These are phyloP conservation scores for Menura novaehollandiae DNA, from an alignment of 2,113 vertebrate species.

Conservation along the genomic window DNA sequence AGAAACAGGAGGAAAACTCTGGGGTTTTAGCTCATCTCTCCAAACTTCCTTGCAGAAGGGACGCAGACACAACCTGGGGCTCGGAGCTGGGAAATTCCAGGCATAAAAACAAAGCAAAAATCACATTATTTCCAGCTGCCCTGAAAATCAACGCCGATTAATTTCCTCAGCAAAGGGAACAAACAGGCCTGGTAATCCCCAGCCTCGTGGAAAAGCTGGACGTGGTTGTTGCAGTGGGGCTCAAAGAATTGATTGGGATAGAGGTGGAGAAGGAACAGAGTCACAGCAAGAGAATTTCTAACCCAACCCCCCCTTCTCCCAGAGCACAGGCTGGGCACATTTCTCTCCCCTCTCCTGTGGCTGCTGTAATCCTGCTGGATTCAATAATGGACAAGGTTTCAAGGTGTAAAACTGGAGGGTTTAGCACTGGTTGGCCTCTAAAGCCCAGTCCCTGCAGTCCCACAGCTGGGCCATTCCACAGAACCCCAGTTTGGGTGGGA, in stretches of 20 bases:
- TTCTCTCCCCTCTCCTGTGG: neutral
- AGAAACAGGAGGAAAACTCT: neutral
- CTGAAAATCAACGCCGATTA: constrained; percentile 12
- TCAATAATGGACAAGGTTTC: neutral
- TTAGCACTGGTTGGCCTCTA: rapidly evolving
- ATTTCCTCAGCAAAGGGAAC: neutral
- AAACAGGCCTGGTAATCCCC: neutral
- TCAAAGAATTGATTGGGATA: neutral
- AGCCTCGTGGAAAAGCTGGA: neutral
- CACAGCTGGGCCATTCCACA: neutral
- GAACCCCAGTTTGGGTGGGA: neutral
- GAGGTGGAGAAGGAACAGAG: neutral
- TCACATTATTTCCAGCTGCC: neutral
- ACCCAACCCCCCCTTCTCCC: neutral
- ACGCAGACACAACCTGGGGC: neutral
- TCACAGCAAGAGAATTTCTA: neutral
- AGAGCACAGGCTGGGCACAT: neutral
- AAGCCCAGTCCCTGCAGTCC: neutral
- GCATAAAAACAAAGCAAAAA: neutral
- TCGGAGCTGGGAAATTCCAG: neutral
- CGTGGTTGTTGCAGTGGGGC: neutral
- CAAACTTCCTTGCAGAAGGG: neutral
- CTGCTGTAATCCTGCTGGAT: neutral
- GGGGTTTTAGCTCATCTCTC: neutral
- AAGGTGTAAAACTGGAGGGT: neutral